Conservation (phyloP, 35 echinoderm and acorn worm species). For the Eucidaris tribuloides region DNA sequence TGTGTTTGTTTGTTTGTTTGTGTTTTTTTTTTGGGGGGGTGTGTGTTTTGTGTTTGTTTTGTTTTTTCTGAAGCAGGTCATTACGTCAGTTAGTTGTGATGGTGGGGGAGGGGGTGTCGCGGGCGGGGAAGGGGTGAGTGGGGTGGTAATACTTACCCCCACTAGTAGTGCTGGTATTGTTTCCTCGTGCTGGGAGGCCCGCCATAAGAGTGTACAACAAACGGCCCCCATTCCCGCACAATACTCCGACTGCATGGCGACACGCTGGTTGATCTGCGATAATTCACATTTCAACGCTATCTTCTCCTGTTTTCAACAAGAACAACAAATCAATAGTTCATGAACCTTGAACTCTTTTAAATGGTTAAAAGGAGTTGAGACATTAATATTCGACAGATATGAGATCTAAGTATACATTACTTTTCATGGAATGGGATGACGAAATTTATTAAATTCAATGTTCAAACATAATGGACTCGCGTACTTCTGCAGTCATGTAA, state of each 20-base stretch:
- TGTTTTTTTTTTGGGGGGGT: too few relatives aligned
- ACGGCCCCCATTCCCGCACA: constrained; percentile 74
- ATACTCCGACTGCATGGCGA: constrained; percentile 66
- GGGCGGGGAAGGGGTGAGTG: not conserved
- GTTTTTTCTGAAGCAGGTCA: too few relatives aligned
- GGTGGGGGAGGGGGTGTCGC: too few relatives aligned
- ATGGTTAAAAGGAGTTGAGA: not conserved
- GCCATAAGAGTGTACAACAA: constrained; percentile 60
- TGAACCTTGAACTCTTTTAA: not conserved
- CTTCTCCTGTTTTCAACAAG: constrained; percentile 17
- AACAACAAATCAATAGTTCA: not conserved
- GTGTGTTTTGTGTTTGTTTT: too few relatives aligned
- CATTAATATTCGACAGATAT: not conserved
- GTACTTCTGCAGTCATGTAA: too few relatives aligned
- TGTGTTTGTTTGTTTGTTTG: too few relatives aligned
- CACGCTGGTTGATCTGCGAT: constrained; percentile 31
- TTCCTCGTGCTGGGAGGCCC: constrained; percentile 56
- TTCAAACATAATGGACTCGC: not conserved
- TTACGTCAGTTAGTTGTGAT: too few relatives aligned
- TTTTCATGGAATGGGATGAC: not conserved
- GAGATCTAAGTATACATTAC: not conserved
- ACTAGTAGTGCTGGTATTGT: constrained; percentile 44
- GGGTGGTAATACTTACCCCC: constrained; percentile 26
- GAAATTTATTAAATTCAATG: not conserved
- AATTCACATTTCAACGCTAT: constrained; percentile 42